A percentile compares a stretch with the other conserved stretches of the same genome.
phyloP scores from a whole-genome alignment of 92 coral and sea anemone genomes.

The Metridium senile region DNA sequence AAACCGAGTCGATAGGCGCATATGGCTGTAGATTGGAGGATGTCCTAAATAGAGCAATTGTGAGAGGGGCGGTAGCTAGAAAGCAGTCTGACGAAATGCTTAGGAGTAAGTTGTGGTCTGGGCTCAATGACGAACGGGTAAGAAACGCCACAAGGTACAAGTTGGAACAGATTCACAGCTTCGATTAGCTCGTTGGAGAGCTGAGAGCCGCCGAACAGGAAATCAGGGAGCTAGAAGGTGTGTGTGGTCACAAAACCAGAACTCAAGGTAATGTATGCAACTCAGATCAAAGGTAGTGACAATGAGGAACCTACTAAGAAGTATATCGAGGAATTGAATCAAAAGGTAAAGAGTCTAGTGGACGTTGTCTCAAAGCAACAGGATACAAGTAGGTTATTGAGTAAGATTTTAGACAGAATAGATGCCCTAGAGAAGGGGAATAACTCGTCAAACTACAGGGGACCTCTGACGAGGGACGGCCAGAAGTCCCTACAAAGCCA shows the following conservation, averaged over 20 bases:
- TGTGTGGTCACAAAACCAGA: neutral
- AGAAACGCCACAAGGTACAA: constrained; percentile 27
- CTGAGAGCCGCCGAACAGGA: constrained; percentile 26
- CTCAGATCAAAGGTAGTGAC: neutral
- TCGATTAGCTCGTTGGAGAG: constrained; percentile 2
- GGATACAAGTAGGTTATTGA: neutral
- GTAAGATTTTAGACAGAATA: neutral
- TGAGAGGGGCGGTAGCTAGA: neutral
- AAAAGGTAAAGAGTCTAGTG: neutral
- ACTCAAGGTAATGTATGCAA: neutral
- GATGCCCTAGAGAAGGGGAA: neutral
- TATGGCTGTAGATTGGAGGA: constrained; percentile 21
- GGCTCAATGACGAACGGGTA: constrained; percentile 8
- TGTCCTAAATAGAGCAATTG: constrained; percentile 10
- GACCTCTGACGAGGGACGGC: constrained; percentile 24
- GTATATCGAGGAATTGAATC: neutral
- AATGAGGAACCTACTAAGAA: neutral
- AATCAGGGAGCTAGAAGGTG: constrained; percentile 4
- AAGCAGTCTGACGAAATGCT: constrained; percentile 16
- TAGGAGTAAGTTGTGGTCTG: constrained; percentile 19
- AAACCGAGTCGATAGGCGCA: neutral
- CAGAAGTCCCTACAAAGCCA: neutral
- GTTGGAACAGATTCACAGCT: neutral
- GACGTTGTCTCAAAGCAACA: neutral
- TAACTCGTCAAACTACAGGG: constrained; percentile 1